Conservation (phyloP, 2,797 vertebrate species). For the Echeneis naucrates region DNA sequence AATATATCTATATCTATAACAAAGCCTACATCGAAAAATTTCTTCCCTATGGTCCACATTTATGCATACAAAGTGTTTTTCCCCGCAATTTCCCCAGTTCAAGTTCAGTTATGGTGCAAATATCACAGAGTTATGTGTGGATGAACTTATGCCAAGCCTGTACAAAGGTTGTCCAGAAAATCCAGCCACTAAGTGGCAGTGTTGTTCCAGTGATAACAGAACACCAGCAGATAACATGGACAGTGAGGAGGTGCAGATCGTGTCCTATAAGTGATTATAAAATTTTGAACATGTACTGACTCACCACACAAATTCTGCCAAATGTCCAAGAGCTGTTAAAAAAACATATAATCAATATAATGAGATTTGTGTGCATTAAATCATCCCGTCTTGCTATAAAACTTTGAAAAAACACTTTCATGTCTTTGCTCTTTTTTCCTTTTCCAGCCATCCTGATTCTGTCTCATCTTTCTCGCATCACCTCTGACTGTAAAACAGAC, state of each 20-base stretch:
- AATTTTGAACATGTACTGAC: constrained; percentile 59
- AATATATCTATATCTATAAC: constrained; percentile 23
- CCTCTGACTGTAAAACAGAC: constrained; percentile 68
- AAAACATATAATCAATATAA: neutral
- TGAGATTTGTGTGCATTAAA: constrained; percentile 3
- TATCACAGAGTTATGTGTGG: constrained; percentile 44
- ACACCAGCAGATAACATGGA: constrained; percentile 4
- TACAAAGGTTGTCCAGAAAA: constrained; percentile 29
- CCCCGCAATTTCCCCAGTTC: constrained; percentile 36
- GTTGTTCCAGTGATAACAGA: constrained; percentile 73
- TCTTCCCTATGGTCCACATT: constrained; percentile 39
- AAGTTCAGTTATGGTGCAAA: constrained; percentile 55
- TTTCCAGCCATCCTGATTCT: constrained; percentile 68
- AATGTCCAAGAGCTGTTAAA: constrained; percentile 22
- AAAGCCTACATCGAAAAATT: constrained; percentile 25
- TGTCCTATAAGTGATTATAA: constrained; percentile 66
- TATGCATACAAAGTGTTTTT: constrained; percentile 34
- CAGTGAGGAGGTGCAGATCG: constrained; percentile 25
- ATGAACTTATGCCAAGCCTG: constrained; percentile 21
- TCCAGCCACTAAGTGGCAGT: constrained; percentile 84
- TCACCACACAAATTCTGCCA: constrained; percentile 23
- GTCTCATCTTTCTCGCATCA: constrained; percentile 67
- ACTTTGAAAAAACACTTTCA: constrained; percentile 10
- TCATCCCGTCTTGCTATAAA: constrained; percentile 4
- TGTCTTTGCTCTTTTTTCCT: constrained; percentile 23